Evolutionary conservation across 2,888 invertebrate species (phyloP), one percentile per base, ranked within the genome.

Genomic region (Lasioglossum leucozonium): DNA sequence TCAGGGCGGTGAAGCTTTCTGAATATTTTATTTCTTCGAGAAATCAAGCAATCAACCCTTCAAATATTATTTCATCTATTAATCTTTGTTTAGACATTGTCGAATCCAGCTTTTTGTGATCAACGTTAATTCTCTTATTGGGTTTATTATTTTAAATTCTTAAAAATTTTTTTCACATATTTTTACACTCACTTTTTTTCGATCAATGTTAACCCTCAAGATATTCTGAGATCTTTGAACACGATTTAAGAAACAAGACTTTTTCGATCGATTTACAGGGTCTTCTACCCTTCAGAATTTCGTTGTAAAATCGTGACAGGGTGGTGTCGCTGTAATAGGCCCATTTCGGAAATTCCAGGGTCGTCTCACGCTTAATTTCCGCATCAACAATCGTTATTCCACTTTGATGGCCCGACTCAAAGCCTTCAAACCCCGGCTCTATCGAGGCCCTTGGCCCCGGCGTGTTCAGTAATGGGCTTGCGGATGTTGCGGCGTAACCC

Each of bases 401-500:
- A 22, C 34, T 55, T 58, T 34, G 22, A 71, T 16, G 42, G 34
- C 26, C 0, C 40, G 11, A n/a, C 40, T 69, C 69, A 69, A 69
- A 69, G 69, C 69, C 69, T 16, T 37, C 44, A 22, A 69, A 22
- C 40, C 67, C 37, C 1, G 26, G n/a, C 55, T 42, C 30, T 51
- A 69, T 72, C 37, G 16, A 30, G 42, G 11, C 13, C 5, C 75
- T 37, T n/a, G 71, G 37, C n/a, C 44, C 18, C 16, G 30, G 6
- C 40, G 0, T 30, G 42, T 58, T 16, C 44, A 2, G 11, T 62
- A 74, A 79, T 47, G 16, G 67, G 44, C 72, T 79, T 69, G 47
- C 58, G 74, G 42, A 26, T 34, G 37, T 2, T 42, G 67, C 58
- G 44, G 47, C 77, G 69, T 69, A 55, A 71, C 77, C 69, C 37